Base-by-base conservation (phyloP, 2,888 invertebrate species). In the Busseola fusca region DNA sequence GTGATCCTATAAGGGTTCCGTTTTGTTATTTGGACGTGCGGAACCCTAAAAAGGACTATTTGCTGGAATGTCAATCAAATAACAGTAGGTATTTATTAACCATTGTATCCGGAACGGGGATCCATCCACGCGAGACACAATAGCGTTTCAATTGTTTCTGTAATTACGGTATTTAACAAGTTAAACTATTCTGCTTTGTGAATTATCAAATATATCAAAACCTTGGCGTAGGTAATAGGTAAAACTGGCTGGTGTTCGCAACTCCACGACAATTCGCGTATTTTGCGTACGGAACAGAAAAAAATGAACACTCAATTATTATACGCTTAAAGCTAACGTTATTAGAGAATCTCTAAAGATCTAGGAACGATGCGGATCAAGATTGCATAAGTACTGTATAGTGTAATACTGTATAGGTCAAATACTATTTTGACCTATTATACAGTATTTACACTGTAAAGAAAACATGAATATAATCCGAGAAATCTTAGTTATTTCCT, bases 241-340 rank as follows among this genome's bases (percentile, higher is more conserved):
- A n/a, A n/a, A n/a, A n/a, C n/a, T n/a, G n/a, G n/a, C n/a, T n/a
- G n/a, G n/a, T n/a, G n/a, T n/a, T n/a, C n/a, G n/a, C n/a, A n/a
- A n/a, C n/a, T n/a, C n/a, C n/a, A n/a, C n/a, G n/a, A n/a, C n/a
- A n/a, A n/a, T n/a, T n/a, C n/a, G n/a, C n/a, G n/a, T n/a, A n/a
- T n/a, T n/a, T n/a, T n/a, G n/a, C n/a, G n/a, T n/a, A n/a, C n/a
- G n/a, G n/a, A n/a, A n/a, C n/a, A n/a, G n/a, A n/a, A n/a, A n/a
- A n/a, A 54, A 27, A 50, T 42, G n/a, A 50, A 16, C 25, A 45
- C 50, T 69, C 69, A 60, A 16, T 74, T 74, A 62, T 37, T 71
- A 14, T 42, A 21, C 40, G 52, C 18, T 70, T 34, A 50, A 18
- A 42, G n/a, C n/a, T n/a, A n/a, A n/a, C n/a, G n/a, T 48, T 56